Evolutionary conservation across 2,113 vertebrate species (phyloP), one percentile per base, ranked within the genome.

Genomic region (Oryzias woworae): DNA sequence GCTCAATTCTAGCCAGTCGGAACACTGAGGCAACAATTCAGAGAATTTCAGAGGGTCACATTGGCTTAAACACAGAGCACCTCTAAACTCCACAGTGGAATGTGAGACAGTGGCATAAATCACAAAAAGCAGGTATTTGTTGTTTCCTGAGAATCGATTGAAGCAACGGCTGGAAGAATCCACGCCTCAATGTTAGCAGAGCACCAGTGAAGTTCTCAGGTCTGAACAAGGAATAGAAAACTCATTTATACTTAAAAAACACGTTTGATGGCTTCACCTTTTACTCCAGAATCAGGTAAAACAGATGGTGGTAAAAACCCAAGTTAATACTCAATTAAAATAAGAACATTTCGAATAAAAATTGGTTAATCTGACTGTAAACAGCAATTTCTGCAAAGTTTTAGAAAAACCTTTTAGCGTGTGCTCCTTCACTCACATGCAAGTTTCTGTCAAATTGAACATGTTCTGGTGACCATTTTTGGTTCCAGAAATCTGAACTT

Each of bases 161-260:
- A 65, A 67, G 81, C 74, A 57, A 44, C 56, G 20, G 20, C 20
- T 20, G 20, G 57, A 52, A 55, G 58, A 41, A 12, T 53, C 42
- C 1, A 46, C 18, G 49, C 24, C 17, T 55, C 24, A 2, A 2
- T 22, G 62, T 15, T 45, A 28, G 28, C 64, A 20, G 0, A 68
- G 62, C 71, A 78, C 63, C 79, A 78, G 75, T 65, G 22, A 62
- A 56, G 63, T 55, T 71, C 73, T 51, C 69, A 45, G 43, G 22
- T 28, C n/a, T 1, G 7, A 43, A 54, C 44, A 43, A 48, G 31
- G 42, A 31, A 54, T 28, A 3, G 3, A 26, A 3, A 53, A 20
- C 31, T 18, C 14, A 45, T 16, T 20, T 2, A 15, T 24, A 18
- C 36, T 14, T 20, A 14, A 22, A 14, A 7, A 18, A 4, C n/a